phyloP scores from a whole-genome alignment of 2,797 vertebrate genomes.

The Peromyscus nudipes region DNA sequence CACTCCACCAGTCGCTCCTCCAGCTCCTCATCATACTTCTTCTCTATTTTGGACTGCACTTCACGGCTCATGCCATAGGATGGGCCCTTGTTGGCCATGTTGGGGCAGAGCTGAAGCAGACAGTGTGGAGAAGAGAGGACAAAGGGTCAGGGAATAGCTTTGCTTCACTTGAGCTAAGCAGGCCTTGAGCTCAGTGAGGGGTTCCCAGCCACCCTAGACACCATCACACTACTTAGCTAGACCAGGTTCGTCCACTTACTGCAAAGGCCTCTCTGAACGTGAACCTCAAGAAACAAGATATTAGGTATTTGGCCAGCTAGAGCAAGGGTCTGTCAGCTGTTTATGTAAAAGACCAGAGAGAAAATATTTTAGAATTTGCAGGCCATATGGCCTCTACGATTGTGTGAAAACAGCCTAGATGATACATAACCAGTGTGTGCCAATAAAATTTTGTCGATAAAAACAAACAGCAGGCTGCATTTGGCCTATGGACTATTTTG shows the following conservation, averaged over 20 bases:
- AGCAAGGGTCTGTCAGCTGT: background rate
- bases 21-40: slow-evolving; percentile 97
- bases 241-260: background rate
- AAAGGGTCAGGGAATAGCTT: background rate
- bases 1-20: slow-evolving; percentile 96
- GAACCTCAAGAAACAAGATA: background rate
- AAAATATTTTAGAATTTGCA: background rate
- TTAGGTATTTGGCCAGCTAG: background rate
- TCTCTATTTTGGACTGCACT: slow-evolving; percentile 97
- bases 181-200: background rate
- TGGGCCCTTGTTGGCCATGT: slow-evolving; percentile 98
- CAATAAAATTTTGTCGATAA: slow-evolving; percentile 40
- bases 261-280: background rate
- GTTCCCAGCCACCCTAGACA: background rate
- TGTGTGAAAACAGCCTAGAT: background rate
- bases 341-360: background rate
- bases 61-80: slow-evolving; percentile 97
- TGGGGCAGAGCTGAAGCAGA: slow-evolving; percentile 53
- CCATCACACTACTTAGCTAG: background rate
- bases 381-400: background rate
- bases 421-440: background rate
- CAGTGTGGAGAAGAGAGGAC: background rate
- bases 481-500: slow-evolving; percentile 2
- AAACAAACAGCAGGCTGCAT: background rate
- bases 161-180: background rate